Conservation (phyloP, 2,888 invertebrate genomes). For the Campoletis raptor region DNA sequence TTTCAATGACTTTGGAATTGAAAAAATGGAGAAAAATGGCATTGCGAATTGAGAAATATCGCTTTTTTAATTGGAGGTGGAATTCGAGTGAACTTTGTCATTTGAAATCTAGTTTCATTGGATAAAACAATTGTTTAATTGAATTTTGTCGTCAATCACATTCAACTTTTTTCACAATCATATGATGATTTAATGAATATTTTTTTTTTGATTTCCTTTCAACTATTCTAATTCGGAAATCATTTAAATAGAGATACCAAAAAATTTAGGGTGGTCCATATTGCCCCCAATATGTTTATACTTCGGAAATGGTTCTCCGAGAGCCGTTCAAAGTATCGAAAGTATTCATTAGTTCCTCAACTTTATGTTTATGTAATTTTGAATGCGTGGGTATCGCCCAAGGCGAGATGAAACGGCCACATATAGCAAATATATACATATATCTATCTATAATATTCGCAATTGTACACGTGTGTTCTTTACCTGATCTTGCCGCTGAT, state of each 20-base stretch:
- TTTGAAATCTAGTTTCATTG: background rate
- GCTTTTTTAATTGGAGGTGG: background rate
- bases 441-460: slow-evolving; percentile 14
- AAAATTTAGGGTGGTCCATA: background rate
- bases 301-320: slow-evolving; percentile 25
- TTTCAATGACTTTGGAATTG: background rate
- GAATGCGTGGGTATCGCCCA: slow-evolving; percentile 58
- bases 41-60: background rate
- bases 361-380: slow-evolving; percentile 64
- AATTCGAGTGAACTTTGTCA: background rate
- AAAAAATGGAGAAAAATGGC: slow-evolving; percentile 10
- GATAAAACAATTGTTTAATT: background rate
- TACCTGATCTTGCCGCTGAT: slow-evolving; percentile 9
- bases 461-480: slow-evolving; percentile 18
- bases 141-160: background rate
- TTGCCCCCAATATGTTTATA: background rate
- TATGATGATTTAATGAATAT: background rate
- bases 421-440: background rate
- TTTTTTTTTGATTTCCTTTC: background rate
- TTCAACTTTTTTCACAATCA: background rate
- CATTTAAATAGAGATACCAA: background rate
- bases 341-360: slow-evolving; percentile 58
- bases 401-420: slow-evolving; percentile 42
- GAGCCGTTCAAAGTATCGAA: slow-evolving; percentile 24
- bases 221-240: background rate